Base-by-base conservation (phyloP, 2,797 vertebrate genomes). In the Crocodylus rhombifer region DNA sequence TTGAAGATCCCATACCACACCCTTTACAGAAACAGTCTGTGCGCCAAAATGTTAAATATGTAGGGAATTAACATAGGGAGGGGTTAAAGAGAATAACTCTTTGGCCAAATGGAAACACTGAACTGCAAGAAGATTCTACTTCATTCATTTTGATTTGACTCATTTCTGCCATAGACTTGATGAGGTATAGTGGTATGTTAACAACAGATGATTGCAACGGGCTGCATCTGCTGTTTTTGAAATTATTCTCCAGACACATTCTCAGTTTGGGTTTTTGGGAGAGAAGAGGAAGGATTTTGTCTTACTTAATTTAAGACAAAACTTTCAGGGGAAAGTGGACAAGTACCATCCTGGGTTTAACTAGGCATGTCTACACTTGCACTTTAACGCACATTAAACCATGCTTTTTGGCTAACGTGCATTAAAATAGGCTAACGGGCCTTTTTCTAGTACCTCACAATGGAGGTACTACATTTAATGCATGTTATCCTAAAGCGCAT, bases 121-220 rank as follows among this genome's bases (percentile, higher is more conserved):
- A 42, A 1, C 87, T 51, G 0, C 5, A 42, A 0, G 2, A 1
- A n/a, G 36, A 4, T 30, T 30, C 2, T 2, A 1, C 51, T 2
- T 63, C 14, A 2, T 14, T 84, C 91, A 0, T 79, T 42, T 67
- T 21, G 91, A 75, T 42, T 67, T 18, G 91, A 75, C 73, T 95
- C 81, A 9, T 36, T 61, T 42, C 62, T 94, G 88, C 82, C 58
- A 0, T n/a, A 83, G 58, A 21, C 71, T 56, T 63, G 82, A 6
- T 79, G 69, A 84, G 77, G 14, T 69, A 9, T 21, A 0, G 7
- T 10, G 78, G 60, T 85, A 3, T 1, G 25, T 1, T 13, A 30
- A 13, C 60, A 7, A 2, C 77, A 5, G 25, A 5, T 55, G 26
- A 64, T 88, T 82, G 1, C 3, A 58, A 57, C 82, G 77, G 80